Percentiles rank a stretch among this genome's conserved stretches.
Conservation (phyloP, 2,797 vertebrate genomes). For the Parauchenoglanis punctatus region DNA sequence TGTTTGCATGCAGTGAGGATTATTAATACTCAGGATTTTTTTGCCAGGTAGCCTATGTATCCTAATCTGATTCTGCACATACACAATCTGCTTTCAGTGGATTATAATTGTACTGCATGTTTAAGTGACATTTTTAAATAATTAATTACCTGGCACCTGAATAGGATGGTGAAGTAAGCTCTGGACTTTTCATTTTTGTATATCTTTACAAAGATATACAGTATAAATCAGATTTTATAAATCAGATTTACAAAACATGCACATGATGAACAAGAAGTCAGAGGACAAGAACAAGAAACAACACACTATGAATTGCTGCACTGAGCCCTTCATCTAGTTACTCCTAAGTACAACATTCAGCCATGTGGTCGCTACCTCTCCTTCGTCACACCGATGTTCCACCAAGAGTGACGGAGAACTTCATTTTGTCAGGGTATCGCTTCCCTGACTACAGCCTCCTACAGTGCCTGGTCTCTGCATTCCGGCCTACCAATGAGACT, state of each 20-base stretch:
- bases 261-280: background rate
- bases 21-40: conserved; percentile 12
- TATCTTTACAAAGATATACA: background rate
- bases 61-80: background rate
- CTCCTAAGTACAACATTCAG: background rate
- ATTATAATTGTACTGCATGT: background rate
- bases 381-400: conserved; percentile 78
- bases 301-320: background rate
- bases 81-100: background rate
- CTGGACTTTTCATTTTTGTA: background rate
- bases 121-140: background rate
- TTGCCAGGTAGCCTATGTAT: background rate
- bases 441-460: conserved; percentile 78
- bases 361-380: conserved; percentile 71
- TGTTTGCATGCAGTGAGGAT: background rate
- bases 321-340: background rate
- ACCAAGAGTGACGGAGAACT: conserved; percentile 75
- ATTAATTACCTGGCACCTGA: background rate
- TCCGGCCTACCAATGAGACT: conserved; percentile 82
- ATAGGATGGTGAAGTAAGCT: background rate
- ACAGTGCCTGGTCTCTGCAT: conserved; percentile 78
- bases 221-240: background rate
- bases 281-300: background rate
- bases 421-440: conserved; percentile 82
- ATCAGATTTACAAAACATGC: background rate